phyloP scores from a whole-genome alignment of 92 coral and sea anemone species.

The Heliopora coerulea region DNA sequence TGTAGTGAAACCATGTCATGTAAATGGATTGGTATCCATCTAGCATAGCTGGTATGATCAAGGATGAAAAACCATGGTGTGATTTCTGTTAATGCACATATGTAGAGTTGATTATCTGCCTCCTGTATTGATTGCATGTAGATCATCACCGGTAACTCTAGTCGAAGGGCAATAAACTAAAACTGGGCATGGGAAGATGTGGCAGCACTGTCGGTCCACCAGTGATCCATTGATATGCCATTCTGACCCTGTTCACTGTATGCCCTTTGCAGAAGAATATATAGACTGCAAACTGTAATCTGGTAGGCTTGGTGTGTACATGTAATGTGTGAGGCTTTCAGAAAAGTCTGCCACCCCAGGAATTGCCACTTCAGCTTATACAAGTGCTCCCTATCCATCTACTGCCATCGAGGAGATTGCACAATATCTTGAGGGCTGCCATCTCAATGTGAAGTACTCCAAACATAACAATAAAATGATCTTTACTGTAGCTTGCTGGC shows the following conservation, averaged over 20 bases:
- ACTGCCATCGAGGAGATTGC: slow-evolving; percentile 48
- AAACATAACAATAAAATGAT: slow-evolving; percentile 23
- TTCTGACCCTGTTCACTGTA: too few relatives aligned
- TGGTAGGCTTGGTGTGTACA: too few relatives aligned
- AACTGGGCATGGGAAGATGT: slow-evolving; percentile 8
- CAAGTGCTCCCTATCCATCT: slow-evolving; percentile 47
- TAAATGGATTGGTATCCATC: slow-evolving; percentile 55
- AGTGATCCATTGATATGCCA: slow-evolving; percentile 5
- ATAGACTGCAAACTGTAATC: too few relatives aligned
- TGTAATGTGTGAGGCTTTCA: slow-evolving; percentile 1
- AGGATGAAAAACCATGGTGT: slow-evolving; percentile 54
- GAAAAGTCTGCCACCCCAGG: too few relatives aligned
- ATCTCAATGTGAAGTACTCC: slow-evolving; percentile 46
- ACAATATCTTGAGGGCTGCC: slow-evolving; percentile 40
- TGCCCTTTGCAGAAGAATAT: too few relatives aligned
- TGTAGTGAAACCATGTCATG: slow-evolving; percentile 44
- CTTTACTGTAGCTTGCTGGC: slow-evolving; percentile 51
- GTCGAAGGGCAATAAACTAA: slow-evolving; percentile 15
- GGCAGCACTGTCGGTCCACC: slow-evolving; percentile 7
- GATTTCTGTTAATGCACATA: slow-evolving; percentile 45
- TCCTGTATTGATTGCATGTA: slow-evolving; percentile 16
- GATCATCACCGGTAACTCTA: slow-evolving; percentile 21
- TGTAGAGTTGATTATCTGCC: slow-evolving; percentile 26
- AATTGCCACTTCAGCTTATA: too few relatives aligned
- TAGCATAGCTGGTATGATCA: slow-evolving; percentile 40